Evolutionary conservation across 1,140 invertebrate species (phyloP), one percentile per base, ranked within the genome.

Genomic region (Penaeus indicus): DNA sequence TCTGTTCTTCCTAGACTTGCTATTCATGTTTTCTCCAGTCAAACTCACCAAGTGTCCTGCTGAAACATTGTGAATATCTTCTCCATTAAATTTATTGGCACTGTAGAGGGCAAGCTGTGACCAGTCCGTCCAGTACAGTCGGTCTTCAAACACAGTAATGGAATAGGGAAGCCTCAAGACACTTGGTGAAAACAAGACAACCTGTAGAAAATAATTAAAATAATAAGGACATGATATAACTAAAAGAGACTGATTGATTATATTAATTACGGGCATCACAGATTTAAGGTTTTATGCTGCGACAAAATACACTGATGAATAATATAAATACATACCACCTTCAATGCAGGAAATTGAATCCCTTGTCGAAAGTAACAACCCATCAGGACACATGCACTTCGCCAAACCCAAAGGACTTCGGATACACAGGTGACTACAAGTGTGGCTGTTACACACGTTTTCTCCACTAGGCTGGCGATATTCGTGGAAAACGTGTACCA

Each of bases 401-500:
- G 89, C 80, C 13, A 27, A 42, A 11, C 85, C 90, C 79, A 80
- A 90, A 90, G 93, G 32, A 64, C 92, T 92, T 61, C 94, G 91
- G 16, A 95, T 92, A 92, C 94, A 95, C 61, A 95, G 90, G 90
- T 95, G 94, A 75, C 93, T 94, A 90, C 94, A 95, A 5, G 93
- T 89, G 90, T 93, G 93, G 92, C 93, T 91, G 90, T 85, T 27
- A 84, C 92, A 92, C 80, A 90, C 83, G 84, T 91, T 91, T 90
- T 93, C 94, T 89, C 97, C 96, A 92, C 97, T 96, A 1, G 97
- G 97, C 92, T 98, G 97, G 80, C 97, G 95, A 92, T 98, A 97
- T 3, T 97, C 96, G 93, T 98, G 97, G 93, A 97, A 98, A n/a
- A 98, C 97, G 92, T 98, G 97, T 67, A 99, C 96, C 63, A 97